phyloP scores from a whole-genome alignment of 2,113 vertebrate species.

The Aegithalos caudatus region DNA sequence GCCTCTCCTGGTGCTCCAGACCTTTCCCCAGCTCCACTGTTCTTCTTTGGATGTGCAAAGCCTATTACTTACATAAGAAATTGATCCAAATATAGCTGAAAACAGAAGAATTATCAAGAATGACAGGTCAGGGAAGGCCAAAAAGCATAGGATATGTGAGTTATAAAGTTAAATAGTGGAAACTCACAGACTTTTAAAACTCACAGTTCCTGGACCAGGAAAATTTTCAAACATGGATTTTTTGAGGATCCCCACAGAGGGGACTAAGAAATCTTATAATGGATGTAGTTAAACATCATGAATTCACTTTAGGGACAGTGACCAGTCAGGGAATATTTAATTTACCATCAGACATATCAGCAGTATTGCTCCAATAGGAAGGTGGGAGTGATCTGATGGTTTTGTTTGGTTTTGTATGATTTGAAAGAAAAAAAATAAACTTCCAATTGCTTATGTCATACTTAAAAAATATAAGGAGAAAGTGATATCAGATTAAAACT shows the following conservation, averaged over 20 bases:
- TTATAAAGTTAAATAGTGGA: background rate
- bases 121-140: background rate
- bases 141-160: rapidly evolving
- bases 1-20: rapidly evolving
- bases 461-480: background rate
- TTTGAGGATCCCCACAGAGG: background rate
- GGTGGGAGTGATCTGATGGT: rapidly evolving
- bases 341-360: background rate
- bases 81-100: background rate
- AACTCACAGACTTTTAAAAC: background rate
- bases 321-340: background rate
- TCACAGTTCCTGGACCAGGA: rapidly evolving
- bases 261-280: background rate
- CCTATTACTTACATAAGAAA: background rate
- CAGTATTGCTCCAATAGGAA: background rate
- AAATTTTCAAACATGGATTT: background rate
- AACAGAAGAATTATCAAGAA: background rate
- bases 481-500: background rate
- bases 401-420: background rate
- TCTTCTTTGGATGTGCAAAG: background rate
- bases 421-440: background rate
- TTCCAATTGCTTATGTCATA: background rate
- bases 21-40: background rate
- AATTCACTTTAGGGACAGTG: background rate
- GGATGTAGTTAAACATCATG: background rate